phyloP scores from a whole-genome alignment of 2,797 vertebrate species.

The Lepilemur ruficaudatus region DNA sequence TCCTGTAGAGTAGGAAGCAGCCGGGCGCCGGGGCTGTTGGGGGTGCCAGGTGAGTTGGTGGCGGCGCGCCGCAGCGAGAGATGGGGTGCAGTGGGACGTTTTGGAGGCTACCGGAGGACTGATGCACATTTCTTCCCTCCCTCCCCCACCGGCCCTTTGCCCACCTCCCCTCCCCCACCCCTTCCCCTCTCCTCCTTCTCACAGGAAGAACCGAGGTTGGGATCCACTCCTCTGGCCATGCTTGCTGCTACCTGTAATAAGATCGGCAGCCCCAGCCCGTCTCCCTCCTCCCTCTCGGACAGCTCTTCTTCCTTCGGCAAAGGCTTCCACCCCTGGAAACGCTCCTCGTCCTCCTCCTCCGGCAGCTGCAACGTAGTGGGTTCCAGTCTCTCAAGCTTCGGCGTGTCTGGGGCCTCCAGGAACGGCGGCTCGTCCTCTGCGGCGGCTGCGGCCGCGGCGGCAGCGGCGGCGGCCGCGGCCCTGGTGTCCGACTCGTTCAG shows the following conservation, averaged over 20 bases:
- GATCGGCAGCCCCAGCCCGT: conserved; percentile 98
- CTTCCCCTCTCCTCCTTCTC: conserved; percentile 74
- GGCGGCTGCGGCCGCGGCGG: conserved; percentile 82
- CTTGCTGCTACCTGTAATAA: conserved; percentile 99
- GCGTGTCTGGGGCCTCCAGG: conserved; percentile 87
- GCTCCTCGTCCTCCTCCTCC: conserved; percentile 90
- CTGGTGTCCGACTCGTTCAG: conserved; percentile 94
- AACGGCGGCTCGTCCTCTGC: conserved; percentile 86
- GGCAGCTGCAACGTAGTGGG: conserved; percentile 95
- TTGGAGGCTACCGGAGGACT: conserved; percentile 34
- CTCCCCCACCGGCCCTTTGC: conserved; percentile 61
- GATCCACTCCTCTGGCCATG: conserved; percentile 99
- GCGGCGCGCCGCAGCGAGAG: conserved; percentile 38
- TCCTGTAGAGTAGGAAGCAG: conserved; percentile 70
- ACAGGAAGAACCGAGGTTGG: conserved; percentile 98
- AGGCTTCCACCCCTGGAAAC: conserved; percentile 98
- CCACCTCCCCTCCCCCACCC: conserved; percentile 65
- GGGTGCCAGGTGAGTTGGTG: conserved; percentile 75
- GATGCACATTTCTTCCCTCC: conserved; percentile 50
- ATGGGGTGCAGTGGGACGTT: conserved; percentile 57
- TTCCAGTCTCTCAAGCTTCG: conserved; percentile 91
- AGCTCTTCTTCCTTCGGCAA: conserved; percentile 94
- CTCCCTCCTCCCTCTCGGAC: conserved; percentile 95
- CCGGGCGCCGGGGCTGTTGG: conserved; percentile 69
- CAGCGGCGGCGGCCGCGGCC: conserved; percentile 83